Evolutionary conservation across 2,797 vertebrate species (phyloP).

Genomic region (Mormyrus proboscirostris): DNA sequence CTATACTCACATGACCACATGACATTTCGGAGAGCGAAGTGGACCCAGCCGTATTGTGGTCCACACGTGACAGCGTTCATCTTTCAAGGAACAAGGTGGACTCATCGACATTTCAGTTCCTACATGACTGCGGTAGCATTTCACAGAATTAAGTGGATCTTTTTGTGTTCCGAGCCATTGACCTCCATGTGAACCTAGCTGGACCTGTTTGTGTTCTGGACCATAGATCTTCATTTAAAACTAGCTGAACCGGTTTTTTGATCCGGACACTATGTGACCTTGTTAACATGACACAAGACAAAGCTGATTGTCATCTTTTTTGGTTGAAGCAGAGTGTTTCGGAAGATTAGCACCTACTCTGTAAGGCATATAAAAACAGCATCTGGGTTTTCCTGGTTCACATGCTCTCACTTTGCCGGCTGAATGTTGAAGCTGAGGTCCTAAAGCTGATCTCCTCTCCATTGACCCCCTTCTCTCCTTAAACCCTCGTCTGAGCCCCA

Average conservation of each 20-base stretch:
- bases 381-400: neutral
- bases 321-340: neutral
- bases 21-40: neutral
- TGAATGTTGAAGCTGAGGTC: neutral
- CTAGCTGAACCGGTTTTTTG: neutral
- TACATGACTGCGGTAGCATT: neutral
- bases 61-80: neutral
- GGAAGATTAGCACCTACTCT: neutral
- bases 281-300: neutral
- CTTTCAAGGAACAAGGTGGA: conserved; percentile 4
- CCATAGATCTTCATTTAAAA: neutral
- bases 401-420: neutral
- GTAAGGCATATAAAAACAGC: neutral
- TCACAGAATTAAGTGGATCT: neutral
- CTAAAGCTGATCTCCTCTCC: neutral
- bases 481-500: neutral
- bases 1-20: neutral
- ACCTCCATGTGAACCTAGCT: neutral
- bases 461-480: neutral
- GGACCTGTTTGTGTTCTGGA: neutral
- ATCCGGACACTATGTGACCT: neutral
- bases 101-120: neutral
- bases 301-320: neutral
- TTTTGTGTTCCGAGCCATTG: neutral
- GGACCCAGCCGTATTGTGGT: neutral